Evolutionary conservation across 2,113 vertebrate species (phyloP).

Genomic region (Albula glossodonta): DNA sequence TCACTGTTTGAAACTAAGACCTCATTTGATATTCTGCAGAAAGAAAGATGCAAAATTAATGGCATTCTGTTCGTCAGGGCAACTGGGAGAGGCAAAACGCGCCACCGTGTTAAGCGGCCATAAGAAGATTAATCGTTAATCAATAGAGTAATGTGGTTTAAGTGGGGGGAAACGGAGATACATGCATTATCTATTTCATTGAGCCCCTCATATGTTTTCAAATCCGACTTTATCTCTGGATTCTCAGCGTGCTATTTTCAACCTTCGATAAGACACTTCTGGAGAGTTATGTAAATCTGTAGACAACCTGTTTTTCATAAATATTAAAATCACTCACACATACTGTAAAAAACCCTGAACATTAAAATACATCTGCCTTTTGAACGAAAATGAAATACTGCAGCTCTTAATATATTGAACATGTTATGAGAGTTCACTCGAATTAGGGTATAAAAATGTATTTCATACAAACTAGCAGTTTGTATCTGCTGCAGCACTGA

Average conservation of each 20-base stretch:
- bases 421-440: background rate
- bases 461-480: too few relatives aligned
- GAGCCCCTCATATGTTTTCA: slow-evolving; percentile 18
- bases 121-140: slow-evolving; percentile 30
- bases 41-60: background rate
- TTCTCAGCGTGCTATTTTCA: slow-evolving; percentile 6
- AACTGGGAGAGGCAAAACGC: background rate
- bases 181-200: slow-evolving; percentile 19
- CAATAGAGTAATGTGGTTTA: slow-evolving; percentile 27
- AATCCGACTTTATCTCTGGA: slow-evolving; percentile 19
- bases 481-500: background rate
- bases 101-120: background rate
- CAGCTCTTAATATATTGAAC: background rate
- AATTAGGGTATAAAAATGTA: background rate
- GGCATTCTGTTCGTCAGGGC: background rate
- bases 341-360: background rate
- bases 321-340: slow-evolving; percentile 7
- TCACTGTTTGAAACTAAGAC: background rate
- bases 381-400: background rate
- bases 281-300: slow-evolving; percentile 12
- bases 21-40: background rate
- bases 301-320: slow-evolving; percentile 1
- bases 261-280: slow-evolving; percentile 18
- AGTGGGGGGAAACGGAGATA: slow-evolving; percentile 7
- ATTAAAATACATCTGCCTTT: background rate